Base-by-base conservation (phyloP, 2,888 invertebrate genomes). In the Phanerotoma sp. region DNA sequence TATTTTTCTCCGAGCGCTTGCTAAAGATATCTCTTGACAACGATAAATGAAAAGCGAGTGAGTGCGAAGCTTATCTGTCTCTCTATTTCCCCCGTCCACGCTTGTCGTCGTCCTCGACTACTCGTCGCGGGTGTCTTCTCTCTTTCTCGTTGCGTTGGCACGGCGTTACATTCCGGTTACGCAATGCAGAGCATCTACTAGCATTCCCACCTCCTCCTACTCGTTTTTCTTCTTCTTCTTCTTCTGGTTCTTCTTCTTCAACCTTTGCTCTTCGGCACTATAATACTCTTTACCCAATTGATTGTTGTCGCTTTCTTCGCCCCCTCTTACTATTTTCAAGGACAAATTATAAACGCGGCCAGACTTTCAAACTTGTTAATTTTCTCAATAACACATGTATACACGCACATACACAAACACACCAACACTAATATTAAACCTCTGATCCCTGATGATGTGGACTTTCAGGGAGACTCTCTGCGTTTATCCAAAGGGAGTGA, bases 121-220 rank as follows among this genome's bases (percentile, higher is more conserved):
- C 49, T 35, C 32, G 22, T 51, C 20, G 47, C 22, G 20, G 11
- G 28, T 35, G 16, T 44, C 35, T 35, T 41, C 41, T 54, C 49
- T 49, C 28, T 25, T 38, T 35, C 37, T 48, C 20, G 48, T 49
- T 53, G 40, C 55, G 58, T 59, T 50, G 54, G 47, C 59, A 61
- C 56, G 58, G 59, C 57, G 62, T 53, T 54, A 61, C 61, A 61
- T 63, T 63, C 60, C 60, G 61, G 59, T 62, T 62, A 62, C 62
- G 62, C 62, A 62, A 62, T 56, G 33, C 48, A 59, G 57, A 56
- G 51, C 54, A 51, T 50, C 56, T 41, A 53, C 53, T 55, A 58
- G 54, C 55, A 53, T 53, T 48, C 48, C n/a, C n/a, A n/a, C n/a
- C 53, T 44, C 57, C 56, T 48, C 52, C 59, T 41, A 46, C 60